Base-by-base conservation (phyloP, 23 tunicate species). In the Ciona savignyi region DNA sequence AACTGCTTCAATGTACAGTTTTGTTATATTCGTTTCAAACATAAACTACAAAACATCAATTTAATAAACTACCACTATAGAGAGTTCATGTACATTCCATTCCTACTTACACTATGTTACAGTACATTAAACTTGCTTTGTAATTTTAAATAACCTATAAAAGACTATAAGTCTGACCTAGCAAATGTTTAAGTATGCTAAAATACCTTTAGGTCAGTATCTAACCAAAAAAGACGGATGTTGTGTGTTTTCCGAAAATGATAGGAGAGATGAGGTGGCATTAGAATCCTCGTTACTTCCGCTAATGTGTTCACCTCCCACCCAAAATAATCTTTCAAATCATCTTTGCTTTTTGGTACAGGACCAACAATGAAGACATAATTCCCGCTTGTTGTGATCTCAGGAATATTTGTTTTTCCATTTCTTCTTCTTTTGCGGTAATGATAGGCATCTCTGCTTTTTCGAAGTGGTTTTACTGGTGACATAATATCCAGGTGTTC, bases 201-300 rank as follows among this genome's bases (percentile, higher is more conserved):
- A n/a, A 42, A 6, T 42, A 42, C 56, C 56, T 42, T 42, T 15
- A 6, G 9, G 56, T 42, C 15, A 6, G 56, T 78, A 34, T 85
- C 90, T 51, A 72, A 19, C 90, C 90, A 85, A 28, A 78, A 67
- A 11, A 85, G 66, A n/a, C 63, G 65, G 48, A 85, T 85, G n/a
- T 78, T 51, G 67, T 85, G 90, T 30, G 67, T 78, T 27, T 73
- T 66, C 0, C 75, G 51, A 31, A 85, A 85, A 31, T 72, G 78
- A 28, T 32, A 28, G 0, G 61, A 30, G 1, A 85, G 67, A 85
- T 85, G 90, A 6, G 49, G 70, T 31, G 90, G 90, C 90, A 85
- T 85, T 27, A 85, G 34, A 21, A 70, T 60, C 3, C 72, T 73
- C 4, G 30, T 48, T 22, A 78, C 33, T n/a, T 85, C 71, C 6